Evolutionary conservation across 2,888 invertebrate species (phyloP).

Genomic region (Lasioglossum pauxillum): DNA sequence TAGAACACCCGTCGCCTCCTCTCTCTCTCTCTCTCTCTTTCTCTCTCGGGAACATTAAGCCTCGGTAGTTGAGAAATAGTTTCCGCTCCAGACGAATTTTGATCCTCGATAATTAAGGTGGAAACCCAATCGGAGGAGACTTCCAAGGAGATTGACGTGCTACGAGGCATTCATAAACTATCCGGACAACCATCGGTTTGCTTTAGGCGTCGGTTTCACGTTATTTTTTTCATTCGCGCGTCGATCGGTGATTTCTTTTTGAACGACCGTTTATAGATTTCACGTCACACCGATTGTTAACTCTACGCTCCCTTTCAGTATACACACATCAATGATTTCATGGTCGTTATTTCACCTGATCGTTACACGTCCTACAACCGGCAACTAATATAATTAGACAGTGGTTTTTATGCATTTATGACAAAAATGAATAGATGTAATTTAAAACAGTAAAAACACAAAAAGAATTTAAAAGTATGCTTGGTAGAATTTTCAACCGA

Average conservation of each 20-base stretch:
- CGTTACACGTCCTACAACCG: too few species aligned
- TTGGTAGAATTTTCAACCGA: too few species aligned
- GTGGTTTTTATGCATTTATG: too few species aligned
- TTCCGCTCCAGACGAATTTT: background rate
- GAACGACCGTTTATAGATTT: background rate
- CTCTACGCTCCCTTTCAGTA: background rate
- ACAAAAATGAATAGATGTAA: too few species aligned
- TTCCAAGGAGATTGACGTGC: background rate
- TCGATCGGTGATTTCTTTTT: background rate
- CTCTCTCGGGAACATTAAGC: background rate
- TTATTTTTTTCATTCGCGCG: background rate
- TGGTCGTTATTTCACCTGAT: too few species aligned
- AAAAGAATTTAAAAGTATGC: too few species aligned
- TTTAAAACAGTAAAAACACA: too few species aligned
- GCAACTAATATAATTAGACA: too few species aligned
- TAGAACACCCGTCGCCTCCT: conserved; percentile 7
- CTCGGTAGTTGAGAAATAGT: background rate
- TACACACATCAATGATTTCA: background rate
- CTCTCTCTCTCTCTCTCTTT: background rate
- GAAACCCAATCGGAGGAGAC: background rate
- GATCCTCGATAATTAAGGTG: background rate
- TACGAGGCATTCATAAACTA: background rate
- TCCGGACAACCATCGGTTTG: background rate
- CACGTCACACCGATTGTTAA: background rate
- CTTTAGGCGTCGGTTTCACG: background rate